Base-by-base conservation (phyloP, 2,888 invertebrate genomes). In the Lysandra bellargus region DNA sequence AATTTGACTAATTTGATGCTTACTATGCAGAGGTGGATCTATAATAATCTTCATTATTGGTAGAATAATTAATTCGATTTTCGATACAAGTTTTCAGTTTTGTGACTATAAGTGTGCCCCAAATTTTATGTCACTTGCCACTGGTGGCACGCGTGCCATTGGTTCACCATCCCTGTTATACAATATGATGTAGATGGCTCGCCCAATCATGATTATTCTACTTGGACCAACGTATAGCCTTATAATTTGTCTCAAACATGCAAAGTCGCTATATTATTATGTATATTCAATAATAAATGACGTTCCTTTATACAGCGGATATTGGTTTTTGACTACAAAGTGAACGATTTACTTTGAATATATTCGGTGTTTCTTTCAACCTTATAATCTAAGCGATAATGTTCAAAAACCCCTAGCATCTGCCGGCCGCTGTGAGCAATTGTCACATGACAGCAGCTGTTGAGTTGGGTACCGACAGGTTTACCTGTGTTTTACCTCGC, bases 371-470 rank as follows among this genome's bases (percentile, higher is more conserved):
- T 0, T 4, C 33, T 69, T 33, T 69, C 69, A 1, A 37, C 33
- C 17, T 33, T 69, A 69, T 2, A 0, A 5, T 17, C 4, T 69
- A 0, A 17, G 33, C 4, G 5, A 4, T 69, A 69, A 14, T 17
- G 69, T 33, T 33, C 17, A 2, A 37, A 33, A 33, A 7, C 23
- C 14, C 12, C 30, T 30, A 9, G 12, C 23, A 17, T 17, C 17
- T 33, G 33, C 5, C 14, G 69, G 69, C 37, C 5, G 23, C 7
- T 61, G 0, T 23, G 23, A 61, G 23, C 61, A 57, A 37, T 37
- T 69, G 69, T 69, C 69, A 69, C 33, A 33, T 37, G 69, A 69
- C 69, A 69, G 69, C 69, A 69, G 69, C 69, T 37, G 69, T 33
- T 69, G 69, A 69, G 69, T 69, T 69, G 69, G 69, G 69, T 69